Evolutionary conservation across 2,888 invertebrate species (phyloP).

Genomic region (Drosophila sordidapex): DNA sequence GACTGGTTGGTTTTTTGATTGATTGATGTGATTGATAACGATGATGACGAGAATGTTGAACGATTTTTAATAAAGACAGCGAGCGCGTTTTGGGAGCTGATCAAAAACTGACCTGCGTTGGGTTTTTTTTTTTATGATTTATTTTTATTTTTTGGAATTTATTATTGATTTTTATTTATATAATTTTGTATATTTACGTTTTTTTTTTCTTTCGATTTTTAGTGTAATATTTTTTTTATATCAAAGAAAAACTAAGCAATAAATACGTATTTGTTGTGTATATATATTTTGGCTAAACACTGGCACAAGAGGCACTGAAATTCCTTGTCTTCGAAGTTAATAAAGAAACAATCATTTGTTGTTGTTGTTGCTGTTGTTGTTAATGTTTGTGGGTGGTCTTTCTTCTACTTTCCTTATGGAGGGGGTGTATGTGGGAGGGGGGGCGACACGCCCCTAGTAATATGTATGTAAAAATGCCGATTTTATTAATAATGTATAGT

Average conservation of each 20-base stretch:
- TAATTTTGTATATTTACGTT: slow-evolving; percentile 8
- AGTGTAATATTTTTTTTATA: slow-evolving; percentile 61
- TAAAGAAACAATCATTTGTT: slow-evolving; percentile 65
- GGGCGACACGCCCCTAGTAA: slow-evolving; percentile 49
- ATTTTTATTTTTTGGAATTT: slow-evolving; percentile 11
- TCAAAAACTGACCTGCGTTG: slow-evolving; percentile 49
- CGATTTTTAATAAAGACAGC: slow-evolving; percentile 55
- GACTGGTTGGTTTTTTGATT: slow-evolving; percentile 56
- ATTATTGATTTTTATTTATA: slow-evolving; percentile 28
- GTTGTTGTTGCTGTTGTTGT: slow-evolving; percentile 43
- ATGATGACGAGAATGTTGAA: slow-evolving; percentile 57
- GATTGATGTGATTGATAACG: slow-evolving; percentile 16
- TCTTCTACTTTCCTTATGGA: slow-evolving; percentile 32
- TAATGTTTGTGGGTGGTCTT: slow-evolving; percentile 30
- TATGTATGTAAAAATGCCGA: slow-evolving; percentile 71
- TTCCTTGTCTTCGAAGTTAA: slow-evolving; percentile 81
- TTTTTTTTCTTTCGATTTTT: slow-evolving; percentile 47
- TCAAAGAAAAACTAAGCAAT: slow-evolving; percentile 81
- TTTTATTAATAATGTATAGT: slow-evolving; percentile 62
- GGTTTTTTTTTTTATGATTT: slow-evolving; percentile 6
- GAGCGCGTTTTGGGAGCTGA: slow-evolving; percentile 25
- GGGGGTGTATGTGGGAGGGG: neutral
- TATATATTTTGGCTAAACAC: slow-evolving; percentile 81
- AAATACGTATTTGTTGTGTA: slow-evolving; percentile 80
- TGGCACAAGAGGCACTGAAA: slow-evolving; percentile 82